Evolutionary conservation across 2,797 vertebrate genomes (phyloP).

Genomic region (Acipenser ruthenus): DNA sequence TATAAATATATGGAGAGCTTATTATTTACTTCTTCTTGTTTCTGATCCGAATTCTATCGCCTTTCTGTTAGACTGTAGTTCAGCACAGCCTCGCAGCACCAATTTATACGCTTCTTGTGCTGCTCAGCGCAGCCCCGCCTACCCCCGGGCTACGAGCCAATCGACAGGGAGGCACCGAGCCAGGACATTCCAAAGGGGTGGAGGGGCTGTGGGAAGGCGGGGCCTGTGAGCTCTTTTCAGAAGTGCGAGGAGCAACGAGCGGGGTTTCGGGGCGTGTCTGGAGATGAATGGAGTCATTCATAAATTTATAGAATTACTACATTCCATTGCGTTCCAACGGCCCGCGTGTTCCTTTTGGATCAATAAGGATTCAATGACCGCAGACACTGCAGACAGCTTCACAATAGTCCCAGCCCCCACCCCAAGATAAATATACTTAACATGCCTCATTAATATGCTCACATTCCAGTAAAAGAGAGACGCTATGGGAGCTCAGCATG

Average conservation of each 20-base stretch:
- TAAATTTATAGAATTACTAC: constrained; percentile 62
- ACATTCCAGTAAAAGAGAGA: too few relatives aligned
- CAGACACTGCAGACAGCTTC: too few relatives aligned
- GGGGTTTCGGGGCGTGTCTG: constrained; percentile 42
- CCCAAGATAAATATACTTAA: too few relatives aligned
- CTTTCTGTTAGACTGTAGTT: constrained; percentile 31
- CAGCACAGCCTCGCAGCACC: constrained; percentile 23
- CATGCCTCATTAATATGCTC: too few relatives aligned
- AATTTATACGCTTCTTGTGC: constrained; percentile 46
- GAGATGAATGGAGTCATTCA: constrained; percentile 73
- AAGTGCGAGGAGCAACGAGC: too few relatives aligned
- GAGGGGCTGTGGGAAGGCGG: constrained; percentile 23
- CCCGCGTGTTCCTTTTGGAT: too few relatives aligned
- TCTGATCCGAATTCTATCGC: neutral
- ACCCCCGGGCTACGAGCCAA: constrained; percentile 38
- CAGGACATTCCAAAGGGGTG: constrained; percentile 27
- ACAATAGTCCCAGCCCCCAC: too few relatives aligned
- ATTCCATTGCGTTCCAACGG: constrained; percentile 40
- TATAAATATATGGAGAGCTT: too few relatives aligned
- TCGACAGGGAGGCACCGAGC: constrained; percentile 35
- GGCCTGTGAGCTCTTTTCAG: neutral
- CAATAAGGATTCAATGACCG: too few relatives aligned
- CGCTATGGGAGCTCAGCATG: too few relatives aligned
- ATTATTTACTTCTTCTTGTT: neutral
- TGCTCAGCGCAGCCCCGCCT: constrained; percentile 39